Base-by-base conservation (phyloP, 2,888 invertebrate species). In the Blera fallax region DNA sequence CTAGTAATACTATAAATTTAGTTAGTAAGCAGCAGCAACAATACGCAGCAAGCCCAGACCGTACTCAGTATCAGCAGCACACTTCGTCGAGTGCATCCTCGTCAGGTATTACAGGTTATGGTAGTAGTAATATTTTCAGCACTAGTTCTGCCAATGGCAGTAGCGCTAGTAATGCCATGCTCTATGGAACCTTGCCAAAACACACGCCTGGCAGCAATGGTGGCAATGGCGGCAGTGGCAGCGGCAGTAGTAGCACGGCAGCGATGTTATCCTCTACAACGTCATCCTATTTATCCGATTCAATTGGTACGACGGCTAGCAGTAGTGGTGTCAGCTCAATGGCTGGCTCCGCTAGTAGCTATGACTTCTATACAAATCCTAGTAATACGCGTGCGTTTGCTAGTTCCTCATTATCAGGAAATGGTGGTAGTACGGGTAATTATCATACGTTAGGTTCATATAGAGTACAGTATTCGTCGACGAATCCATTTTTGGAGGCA, bases 391-490 rank as follows among this genome's bases (percentile, higher is more conserved):
- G 85, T 29, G 76, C 85, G 14, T 85, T 70, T 56, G 76, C 54
- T 54, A 85, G 76, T 62, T 81, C 85, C 65, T 88, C 89, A 43
- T 70, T 87, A 27, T 60, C 87, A 70, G 87, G 84, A 21, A 83
- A 87, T 21, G 73, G 84, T 11, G 84, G 88, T 70, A 88, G 89
- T 37, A 87, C 91, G n/a, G 90, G 89, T 69, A 92, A 91, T 85
- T 92, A 92, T 83, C 92, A 92, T 67, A 92, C 92, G 4, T 87
- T 92, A 84, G 92, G 92, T 87, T 91, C 92, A 24, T 92, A 92
- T 88, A 89, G 92, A 80, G 91, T 92, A 58, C 92, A 92, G 88
- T 92, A 92, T 89, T 91, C 92, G 69, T 92, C 92, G 82, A 92
- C 92, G 60, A 92, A 92, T 91, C 92, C 92, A 82, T 92, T 92